Base-by-base conservation (phyloP, 1,140 invertebrate genomes). In the Aplysia californica region DNA sequence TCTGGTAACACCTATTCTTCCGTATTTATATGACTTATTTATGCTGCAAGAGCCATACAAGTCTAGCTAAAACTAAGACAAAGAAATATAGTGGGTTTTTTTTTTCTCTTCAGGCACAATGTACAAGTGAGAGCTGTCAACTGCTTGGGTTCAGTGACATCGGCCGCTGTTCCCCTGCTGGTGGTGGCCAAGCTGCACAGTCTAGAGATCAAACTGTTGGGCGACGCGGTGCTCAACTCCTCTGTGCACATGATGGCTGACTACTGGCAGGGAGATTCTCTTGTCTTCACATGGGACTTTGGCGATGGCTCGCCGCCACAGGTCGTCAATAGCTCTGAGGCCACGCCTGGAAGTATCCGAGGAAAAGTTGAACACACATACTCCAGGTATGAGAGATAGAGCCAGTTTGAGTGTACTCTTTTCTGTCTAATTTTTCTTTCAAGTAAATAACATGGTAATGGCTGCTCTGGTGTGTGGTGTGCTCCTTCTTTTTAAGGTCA, bases 211-310 rank as follows among this genome's bases (percentile, higher is more conserved):
- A 39, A 3, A n/a, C 59, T 73, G 29, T 21, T 41, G 56, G 35
- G 56, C 38, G 38, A 20, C 26, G 38, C 55, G 21, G n/a, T 39
- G 6, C 55, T 73, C 20, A n/a, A 31, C 33, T 38, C 33, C 3
- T 21, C 70, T 39, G 61, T 75, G 59, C 31, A 33, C n/a, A 15
- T 66, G 2, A 65, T 10, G 36, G 72, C 72, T 31, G 36, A 31
- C 41, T 64, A 66, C 41, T 75, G 26, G 38, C 26, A 44, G 21
- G 72, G 72, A 29, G 41, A 64, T 29, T 44, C 38, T 35, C 15
- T 66, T 15, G 31, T 4, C 20, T 65, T 50, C n/a, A 75, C 72
- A 35, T 75, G 72, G 72, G 56, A 75, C 39, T 75, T 75, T 66
- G 72, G 72, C 3, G 72, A 75, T 66, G 59, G 72, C 20, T 33